Evolutionary conservation across 1,140 invertebrate genomes (phyloP), one percentile per base, ranked within the genome.

Genomic region (Hylaeus volcanicus): DNA sequence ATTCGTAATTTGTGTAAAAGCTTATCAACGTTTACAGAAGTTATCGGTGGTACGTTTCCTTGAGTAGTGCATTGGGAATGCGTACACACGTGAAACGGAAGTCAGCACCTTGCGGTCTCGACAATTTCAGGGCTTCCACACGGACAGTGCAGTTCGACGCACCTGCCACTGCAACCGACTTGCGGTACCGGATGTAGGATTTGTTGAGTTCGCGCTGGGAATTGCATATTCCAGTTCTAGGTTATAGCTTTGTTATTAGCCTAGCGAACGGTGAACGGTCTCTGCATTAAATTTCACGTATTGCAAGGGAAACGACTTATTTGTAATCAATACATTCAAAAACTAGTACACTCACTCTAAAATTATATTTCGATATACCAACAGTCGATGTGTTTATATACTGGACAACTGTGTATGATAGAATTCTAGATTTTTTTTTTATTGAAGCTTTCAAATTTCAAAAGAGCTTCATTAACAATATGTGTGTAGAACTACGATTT

Each of bases 61-160:
- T 39, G 39, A 41, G 51, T 43, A 15, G 60, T 69, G 69, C 60
- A 15, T 53, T 6, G 26, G 63, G 53, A 48, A 61, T 56, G 12
- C 53, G 66, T 60, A 75, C 56, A 74, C 76, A 56, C 63, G 82
- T 63, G 56, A 76, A 66, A 69, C 61, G 68, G 78, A 81, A 84
- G 68, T 53, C 60, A 53, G 11, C 78, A 72, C 79, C 84, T 85
- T 84, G 78, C 55, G 84, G 84, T 68, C 51, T 55, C 39, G 78
- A 58, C 83, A 83, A 78, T 81, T 77, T 70, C 56, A 45, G 61
- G 76, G 68, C 55, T 72, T 61, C 65, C 41, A 43, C 71, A 68
- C 51, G 82, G 77, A 83, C 82, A 71, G 82, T 74, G 83, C 85
- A 87, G 85, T 90, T 88, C 64, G 81, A 69, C 45, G 64, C 86